Conservation (phyloP, 2,797 vertebrate species). For the Bryconaethiops microstoma region DNA sequence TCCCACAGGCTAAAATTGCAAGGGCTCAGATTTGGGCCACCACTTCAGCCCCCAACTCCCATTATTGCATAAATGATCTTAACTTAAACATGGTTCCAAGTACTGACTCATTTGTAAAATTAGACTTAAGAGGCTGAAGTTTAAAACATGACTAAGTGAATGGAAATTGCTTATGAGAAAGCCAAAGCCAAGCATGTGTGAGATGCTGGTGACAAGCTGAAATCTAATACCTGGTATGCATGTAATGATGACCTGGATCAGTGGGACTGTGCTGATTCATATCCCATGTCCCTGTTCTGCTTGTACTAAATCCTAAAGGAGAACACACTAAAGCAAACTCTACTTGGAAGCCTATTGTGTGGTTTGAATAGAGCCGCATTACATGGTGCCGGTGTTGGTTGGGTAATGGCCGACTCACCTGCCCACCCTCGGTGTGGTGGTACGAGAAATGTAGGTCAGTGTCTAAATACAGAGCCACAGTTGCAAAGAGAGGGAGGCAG, state of each 20-base stretch:
- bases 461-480: slow-evolving; percentile 23
- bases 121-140: neutral
- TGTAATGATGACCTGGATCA: slow-evolving; percentile 12
- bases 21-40: too few species aligned
- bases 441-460: slow-evolving; percentile 69
- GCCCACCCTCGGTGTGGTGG: slow-evolving; percentile 13
- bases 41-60: too few species aligned
- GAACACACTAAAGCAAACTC: slow-evolving; percentile 22
- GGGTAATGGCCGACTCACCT: slow-evolving; percentile 15
- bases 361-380: slow-evolving; percentile 34
- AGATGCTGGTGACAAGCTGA: slow-evolving; percentile 22
- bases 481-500: neutral
- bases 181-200: slow-evolving; percentile 1
- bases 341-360: slow-evolving; percentile 25
- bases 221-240: slow-evolving; percentile 31
- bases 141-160: neutral
- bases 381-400: neutral
- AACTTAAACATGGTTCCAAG: too few species aligned
- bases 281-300: slow-evolving; percentile 18
- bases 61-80: too few species aligned
- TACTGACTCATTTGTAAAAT: too few species aligned
- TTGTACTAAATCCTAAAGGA: neutral
- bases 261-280: slow-evolving; percentile 40
- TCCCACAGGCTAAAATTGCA: too few species aligned
- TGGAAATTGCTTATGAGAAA: neutral